Evolutionary conservation across 92 coral and sea anemone species (phyloP), one percentile per base, ranked within the genome.

Genomic region (Siderastrea radians): DNA sequence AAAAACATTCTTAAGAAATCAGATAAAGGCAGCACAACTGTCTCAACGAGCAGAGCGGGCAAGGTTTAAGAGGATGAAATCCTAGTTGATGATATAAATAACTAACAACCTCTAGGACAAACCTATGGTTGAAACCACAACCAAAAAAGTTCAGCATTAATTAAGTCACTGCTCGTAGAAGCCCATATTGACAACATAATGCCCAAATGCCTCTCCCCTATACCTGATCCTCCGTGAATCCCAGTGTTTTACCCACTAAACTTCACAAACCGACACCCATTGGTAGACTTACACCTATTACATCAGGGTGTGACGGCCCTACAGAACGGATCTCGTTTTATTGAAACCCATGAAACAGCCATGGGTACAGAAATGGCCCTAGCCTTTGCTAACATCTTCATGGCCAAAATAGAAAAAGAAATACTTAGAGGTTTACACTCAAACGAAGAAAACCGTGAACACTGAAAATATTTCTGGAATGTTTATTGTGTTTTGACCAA

Each of bases 181-280:
- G 70, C 74, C 49, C 78, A 60, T 72, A 91, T 86, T 48, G 88
- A 86, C 77, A 71, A 83, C 26, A 91, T 77, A 87, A 75, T 85
- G 64, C 64, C 64, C 26, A 82, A 80, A 69, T 90, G 84, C 84
- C 82, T 85, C 67, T 49, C 69, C 15, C 87, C 74, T 65, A 81
- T 77, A 15, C 91, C 80, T 66, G 73, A 47, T 26, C 38, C 38
- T 26, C 38, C 38, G 38, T 26, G 38, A 26, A 26, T 26, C 38
- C 38, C 38, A 26, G 88, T 75, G 47, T 91, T 91, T 49, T 91
- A 91, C 77, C 82, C 94, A n/a, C 89, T 86, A 87, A 87, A 65
- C 87, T 91, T 58, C 91, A 83, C 84, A 91, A 91, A 80, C 78
- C 79, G 55, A 72, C 72, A 55, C 83, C 85, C 0, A 84, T 91